These are phyloP conservation scores for Macrocentrus cingulum DNA, from an alignment of 1,140 invertebrate genomes.

Conservation along the genomic window DNA sequence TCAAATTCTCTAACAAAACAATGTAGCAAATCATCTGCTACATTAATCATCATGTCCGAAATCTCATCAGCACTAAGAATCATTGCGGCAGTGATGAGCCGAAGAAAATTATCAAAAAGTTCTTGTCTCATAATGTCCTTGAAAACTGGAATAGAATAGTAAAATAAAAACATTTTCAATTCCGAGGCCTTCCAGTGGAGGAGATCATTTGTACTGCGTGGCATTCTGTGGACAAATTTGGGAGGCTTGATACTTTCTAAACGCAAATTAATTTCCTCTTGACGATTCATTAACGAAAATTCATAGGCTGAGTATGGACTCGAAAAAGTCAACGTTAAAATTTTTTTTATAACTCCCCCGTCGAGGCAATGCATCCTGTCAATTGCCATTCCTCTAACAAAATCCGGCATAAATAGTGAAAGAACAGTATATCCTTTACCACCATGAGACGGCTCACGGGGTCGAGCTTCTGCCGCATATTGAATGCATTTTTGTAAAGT, in stretches of 20 bases:
- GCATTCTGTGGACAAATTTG: constrained; percentile 33
- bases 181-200: constrained; percentile 35
- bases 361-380: constrained; percentile 30
- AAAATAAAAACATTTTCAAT: constrained; percentile 27
- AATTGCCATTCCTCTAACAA: constrained; percentile 27
- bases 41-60: not conserved
- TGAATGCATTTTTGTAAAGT: not conserved
- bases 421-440: constrained; percentile 21
- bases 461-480: not conserved
- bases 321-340: too few species aligned
- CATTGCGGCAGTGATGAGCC: not conserved
- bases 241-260: constrained; percentile 29
- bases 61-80: constrained; percentile 7
- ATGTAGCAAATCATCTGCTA: constrained; percentile 21
- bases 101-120: constrained; percentile 20
- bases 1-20: constrained; percentile 31
- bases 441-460: constrained; percentile 1
- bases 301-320: constrained; percentile 14
- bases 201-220: constrained; percentile 28
- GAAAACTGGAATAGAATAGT: constrained; percentile 30
- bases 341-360: constrained; percentile 21
- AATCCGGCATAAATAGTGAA: constrained; percentile 28
- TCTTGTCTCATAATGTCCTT: constrained; percentile 27
- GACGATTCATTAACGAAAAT: constrained; percentile 7
- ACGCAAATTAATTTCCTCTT: constrained; percentile 12